Evolutionary conservation across 2,888 invertebrate genomes (phyloP).

Genomic region (Malthinus flaveolus): DNA sequence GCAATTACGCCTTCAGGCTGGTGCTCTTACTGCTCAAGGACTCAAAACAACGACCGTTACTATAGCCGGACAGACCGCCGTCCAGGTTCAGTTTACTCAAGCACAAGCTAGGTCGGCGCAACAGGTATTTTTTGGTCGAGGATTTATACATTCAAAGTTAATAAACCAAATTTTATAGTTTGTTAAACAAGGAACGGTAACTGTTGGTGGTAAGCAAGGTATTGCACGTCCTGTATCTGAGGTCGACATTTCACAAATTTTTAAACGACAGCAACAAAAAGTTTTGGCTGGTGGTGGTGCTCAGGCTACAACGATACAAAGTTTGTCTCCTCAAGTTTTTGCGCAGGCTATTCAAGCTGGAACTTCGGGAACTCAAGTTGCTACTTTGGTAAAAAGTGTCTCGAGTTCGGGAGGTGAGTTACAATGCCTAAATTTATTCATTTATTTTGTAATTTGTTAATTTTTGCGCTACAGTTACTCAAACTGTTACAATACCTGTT

Average conservation of each 20-base stretch:
- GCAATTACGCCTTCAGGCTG: constrained; percentile 49
- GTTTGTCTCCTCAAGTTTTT: constrained; percentile 49
- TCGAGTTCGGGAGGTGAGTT: constrained; percentile 48
- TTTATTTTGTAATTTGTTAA: constrained; percentile 34
- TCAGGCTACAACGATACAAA: constrained; percentile 48
- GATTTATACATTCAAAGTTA: not conserved
- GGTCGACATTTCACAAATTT: constrained; percentile 59
- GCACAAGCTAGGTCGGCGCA: constrained; percentile 41
- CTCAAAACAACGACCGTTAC: constrained; percentile 51
- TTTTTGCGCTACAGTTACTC: constrained; percentile 43
- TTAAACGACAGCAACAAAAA: constrained; percentile 56
- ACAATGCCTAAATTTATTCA: constrained; percentile 38
- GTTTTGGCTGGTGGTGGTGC: constrained; percentile 40
- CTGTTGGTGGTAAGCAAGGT: constrained; percentile 47
- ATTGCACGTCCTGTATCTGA: constrained; percentile 56
- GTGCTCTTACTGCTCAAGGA: constrained; percentile 37
- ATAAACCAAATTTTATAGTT: constrained; percentile 38
- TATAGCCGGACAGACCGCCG: constrained; percentile 42
- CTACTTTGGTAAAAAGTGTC: constrained; percentile 67
- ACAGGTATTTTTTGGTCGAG: constrained; percentile 23
- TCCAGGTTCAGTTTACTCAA: constrained; percentile 52
- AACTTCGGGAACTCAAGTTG: constrained; percentile 60
- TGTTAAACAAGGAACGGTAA: constrained; percentile 51
- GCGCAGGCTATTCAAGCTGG: constrained; percentile 56
- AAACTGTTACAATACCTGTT: constrained; percentile 59